phyloP scores from a whole-genome alignment of 2,797 vertebrate genomes.

The Yasuhikotakia modesta region DNA sequence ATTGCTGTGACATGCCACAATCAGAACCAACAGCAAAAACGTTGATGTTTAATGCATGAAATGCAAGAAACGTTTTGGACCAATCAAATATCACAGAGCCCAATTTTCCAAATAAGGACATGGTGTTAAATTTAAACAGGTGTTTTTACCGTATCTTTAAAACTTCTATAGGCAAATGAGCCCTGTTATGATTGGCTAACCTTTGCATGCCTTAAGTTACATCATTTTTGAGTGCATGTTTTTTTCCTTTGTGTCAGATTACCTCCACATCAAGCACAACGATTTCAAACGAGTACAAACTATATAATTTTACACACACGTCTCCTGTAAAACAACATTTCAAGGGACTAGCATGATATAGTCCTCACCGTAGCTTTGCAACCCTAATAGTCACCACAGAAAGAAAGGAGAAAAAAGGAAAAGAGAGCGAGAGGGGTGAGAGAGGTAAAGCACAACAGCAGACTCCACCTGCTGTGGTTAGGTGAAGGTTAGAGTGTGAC shows the following conservation, averaged over 20 bases:
- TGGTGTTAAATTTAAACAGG: background rate
- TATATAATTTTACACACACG: too few relatives aligned
- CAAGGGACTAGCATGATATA: conserved; percentile 69
- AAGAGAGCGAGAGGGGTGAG: conserved; percentile 6
- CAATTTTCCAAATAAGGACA: background rate
- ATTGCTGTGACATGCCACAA: too few relatives aligned
- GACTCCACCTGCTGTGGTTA: conserved; percentile 61
- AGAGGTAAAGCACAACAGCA: conserved; percentile 37
- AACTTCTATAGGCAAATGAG: background rate
- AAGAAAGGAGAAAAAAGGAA: conserved; percentile 1
- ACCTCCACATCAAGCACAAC: too few relatives aligned
- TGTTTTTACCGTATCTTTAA: background rate
- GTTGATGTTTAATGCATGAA: too few relatives aligned
- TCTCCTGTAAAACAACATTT: conserved; percentile 69
- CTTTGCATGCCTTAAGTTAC: too few relatives aligned
- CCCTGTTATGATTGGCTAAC: too few relatives aligned
- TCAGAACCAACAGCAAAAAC: too few relatives aligned
- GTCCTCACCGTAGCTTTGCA: background rate
- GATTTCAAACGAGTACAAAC: too few relatives aligned
- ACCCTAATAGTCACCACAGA: conserved; percentile 26
- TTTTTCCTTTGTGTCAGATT: too few relatives aligned
- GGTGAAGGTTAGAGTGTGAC: conserved; percentile 63
- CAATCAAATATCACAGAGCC: background rate
- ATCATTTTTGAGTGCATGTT: too few relatives aligned
- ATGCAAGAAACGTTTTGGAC: background rate